Evolutionary conservation across 2,797 vertebrate species (phyloP).

Genomic region (Melopsittacus undulatus): DNA sequence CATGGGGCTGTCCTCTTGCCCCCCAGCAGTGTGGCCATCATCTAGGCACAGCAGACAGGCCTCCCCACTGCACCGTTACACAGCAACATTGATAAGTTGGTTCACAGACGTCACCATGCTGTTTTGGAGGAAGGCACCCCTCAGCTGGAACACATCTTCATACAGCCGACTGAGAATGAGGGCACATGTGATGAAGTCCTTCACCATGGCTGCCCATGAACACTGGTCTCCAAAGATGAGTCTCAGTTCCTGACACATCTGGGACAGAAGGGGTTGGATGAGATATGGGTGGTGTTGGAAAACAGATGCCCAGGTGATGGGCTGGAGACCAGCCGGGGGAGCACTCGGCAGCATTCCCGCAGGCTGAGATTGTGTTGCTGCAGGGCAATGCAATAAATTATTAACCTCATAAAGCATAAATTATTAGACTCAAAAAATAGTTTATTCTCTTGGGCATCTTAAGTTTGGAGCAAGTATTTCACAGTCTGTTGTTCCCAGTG

Average conservation of each 20-base stretch:
- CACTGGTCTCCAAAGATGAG: not conserved
- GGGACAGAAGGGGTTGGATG: not conserved
- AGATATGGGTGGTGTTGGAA: not conserved
- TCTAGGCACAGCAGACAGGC: rapidly evolving
- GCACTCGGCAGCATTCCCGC: not conserved
- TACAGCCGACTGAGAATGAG: not conserved
- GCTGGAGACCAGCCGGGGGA: not conserved
- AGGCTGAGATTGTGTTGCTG: not conserved
- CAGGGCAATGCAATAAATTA: not conserved
- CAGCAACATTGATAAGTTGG: rapidly evolving
- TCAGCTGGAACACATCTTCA: not conserved
- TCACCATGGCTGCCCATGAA: not conserved
- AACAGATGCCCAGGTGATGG: not conserved
- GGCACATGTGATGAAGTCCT: not conserved
- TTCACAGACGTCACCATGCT: rapidly evolving
- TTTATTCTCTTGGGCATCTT: not conserved
- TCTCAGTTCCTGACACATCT: rapidly evolving
- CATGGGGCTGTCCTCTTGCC: not conserved
- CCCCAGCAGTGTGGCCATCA: not conserved
- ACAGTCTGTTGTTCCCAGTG: not conserved
- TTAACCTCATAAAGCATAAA: not conserved
- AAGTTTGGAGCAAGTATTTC: not conserved
- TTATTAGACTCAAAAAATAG: not conserved
- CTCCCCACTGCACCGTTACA: not conserved
- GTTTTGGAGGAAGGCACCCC: not conserved